Evolutionary conservation across 2,113 vertebrate genomes (phyloP), one percentile per base, ranked within the genome.

Genomic region (Microcebus tavaratra): DNA sequence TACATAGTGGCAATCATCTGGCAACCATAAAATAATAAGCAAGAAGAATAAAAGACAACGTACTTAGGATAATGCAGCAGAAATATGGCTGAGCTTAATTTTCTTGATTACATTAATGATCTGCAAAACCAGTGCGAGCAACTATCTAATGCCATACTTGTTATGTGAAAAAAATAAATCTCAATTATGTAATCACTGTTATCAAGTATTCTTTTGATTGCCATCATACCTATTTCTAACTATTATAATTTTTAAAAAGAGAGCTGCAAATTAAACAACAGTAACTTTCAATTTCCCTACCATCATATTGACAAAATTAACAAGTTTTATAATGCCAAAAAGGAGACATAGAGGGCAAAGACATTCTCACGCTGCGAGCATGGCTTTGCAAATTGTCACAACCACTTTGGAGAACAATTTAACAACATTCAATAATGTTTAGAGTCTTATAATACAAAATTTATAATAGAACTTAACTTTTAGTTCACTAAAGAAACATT

Each of bases 61-160:
- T 81, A 42, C 21, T 84, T 57, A 48, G 15, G 20, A 73, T 65
- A 95, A 86, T 76, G 3, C 9, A 55, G 25, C 13, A 68, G 34
- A 92, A 59, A 76, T 27, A 78, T 61, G 39, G 17, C 34, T 81
- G 45, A 72, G 21, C 55, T 29, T 91, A 72, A 91, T 95, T 95
- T 73, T 91, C 88, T 72, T 89, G 45, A 92, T 96, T 97, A 85
- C 50, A 85, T 91, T 92, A 94, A 94, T 92, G 53, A 94, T 94
- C 39, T 90, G 18, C 25, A 86, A 86, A 96, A 86, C 45, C 67
- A 61, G 21, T 59, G 50, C 79, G 63, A 86, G 15, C 31, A 81
- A 86, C 65, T 82, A 45, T 59, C 73, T 79, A 42, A 79, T 65
- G 87, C 73, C 70, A 94, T 12, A 59, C 29, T 78, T 88, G 27